Evolutionary conservation across 2,888 invertebrate genomes (phyloP).

Genomic region (Zelleria hepariella): DNA sequence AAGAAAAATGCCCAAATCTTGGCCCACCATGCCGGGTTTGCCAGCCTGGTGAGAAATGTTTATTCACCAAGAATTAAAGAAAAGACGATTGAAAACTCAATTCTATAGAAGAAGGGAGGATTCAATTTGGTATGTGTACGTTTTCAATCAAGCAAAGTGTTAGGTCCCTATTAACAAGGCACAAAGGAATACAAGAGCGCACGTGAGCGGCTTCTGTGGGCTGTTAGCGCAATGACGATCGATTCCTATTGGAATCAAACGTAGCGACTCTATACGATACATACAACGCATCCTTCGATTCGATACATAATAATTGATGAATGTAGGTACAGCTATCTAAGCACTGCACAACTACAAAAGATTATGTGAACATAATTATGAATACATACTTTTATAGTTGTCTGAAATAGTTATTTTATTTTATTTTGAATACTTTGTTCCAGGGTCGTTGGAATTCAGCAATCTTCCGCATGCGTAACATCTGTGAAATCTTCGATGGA

Average conservation of each 20-base stretch:
- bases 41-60: no score
- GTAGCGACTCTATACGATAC: conserved; percentile 29
- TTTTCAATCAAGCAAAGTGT: conserved; percentile 2
- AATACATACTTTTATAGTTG: neutral
- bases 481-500: no score
- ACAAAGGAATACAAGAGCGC: neutral
- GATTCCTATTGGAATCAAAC: conserved; percentile 13
- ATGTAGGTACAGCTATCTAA: neutral
- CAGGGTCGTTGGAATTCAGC: no score
- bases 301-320: neutral
- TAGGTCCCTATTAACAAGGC: neutral
- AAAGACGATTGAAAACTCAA: neutral
- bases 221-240: neutral
- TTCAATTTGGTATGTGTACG: neutral
- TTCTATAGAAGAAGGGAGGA: neutral
- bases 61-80: neutral
- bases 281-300: conserved; percentile 24
- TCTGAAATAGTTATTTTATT: no score
- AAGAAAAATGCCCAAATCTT: no score
- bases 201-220: conserved; percentile 4
- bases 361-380: neutral
- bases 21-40: no score
- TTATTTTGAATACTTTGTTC: no score
- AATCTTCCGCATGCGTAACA: no score
- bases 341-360: neutral